Conservation (phyloP, 2,113 vertebrate species). For the Gopherus evgoodei region DNA sequence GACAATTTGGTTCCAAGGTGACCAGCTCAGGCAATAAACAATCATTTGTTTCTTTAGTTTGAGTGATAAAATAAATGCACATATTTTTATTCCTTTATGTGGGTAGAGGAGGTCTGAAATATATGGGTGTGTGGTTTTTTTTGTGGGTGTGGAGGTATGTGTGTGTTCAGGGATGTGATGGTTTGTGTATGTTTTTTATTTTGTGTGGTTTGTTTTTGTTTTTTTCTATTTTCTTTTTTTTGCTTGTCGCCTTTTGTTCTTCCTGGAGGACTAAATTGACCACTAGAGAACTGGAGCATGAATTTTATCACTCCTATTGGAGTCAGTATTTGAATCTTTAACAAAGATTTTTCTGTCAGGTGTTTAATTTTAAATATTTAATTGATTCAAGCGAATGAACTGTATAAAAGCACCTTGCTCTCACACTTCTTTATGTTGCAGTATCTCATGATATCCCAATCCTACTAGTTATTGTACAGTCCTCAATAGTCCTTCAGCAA, state of each 20-base stretch:
- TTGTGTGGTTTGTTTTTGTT: not conserved
- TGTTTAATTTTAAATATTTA: not conserved
- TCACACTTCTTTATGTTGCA: not conserved
- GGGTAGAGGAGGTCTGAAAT: not conserved
- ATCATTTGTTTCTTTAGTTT: not conserved
- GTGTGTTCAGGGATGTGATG: no score
- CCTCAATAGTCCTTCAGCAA: not conserved
- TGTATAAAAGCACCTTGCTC: not conserved
- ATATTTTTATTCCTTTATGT: not conserved
- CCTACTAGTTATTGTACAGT: not conserved
- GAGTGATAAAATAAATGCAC: not conserved
- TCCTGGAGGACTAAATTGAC: constrained; percentile 13
- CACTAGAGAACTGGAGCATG: not conserved
- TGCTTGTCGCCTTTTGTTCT: not conserved
- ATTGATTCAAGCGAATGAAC: not conserved
- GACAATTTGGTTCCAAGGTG: not conserved
- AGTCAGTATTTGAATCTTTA: not conserved
- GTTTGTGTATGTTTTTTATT: constrained; percentile 25
- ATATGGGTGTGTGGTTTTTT: not conserved
- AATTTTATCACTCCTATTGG: constrained; percentile 10
- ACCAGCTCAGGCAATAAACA: not conserved
- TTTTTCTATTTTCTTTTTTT: constrained; percentile 10
- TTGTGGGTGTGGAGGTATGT: not conserved
- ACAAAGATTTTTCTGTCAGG: not conserved
- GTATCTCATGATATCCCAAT: not conserved